These are phyloP conservation scores for Prunella fulvescens DNA, from an alignment of 2,113 vertebrate species.

Conservation along the genomic window DNA sequence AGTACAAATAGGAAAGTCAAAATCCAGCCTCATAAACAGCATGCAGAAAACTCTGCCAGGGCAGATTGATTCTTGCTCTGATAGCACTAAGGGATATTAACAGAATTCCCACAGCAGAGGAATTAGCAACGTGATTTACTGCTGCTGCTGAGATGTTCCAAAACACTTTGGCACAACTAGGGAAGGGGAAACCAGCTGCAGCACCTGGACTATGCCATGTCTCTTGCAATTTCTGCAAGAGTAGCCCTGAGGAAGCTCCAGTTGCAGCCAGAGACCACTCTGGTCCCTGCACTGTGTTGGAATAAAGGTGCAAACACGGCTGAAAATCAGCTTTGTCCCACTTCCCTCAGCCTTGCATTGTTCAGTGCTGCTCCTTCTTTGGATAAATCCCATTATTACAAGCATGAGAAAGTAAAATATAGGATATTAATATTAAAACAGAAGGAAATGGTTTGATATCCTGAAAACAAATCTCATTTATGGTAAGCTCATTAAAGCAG, in stretches of 20 bases:
- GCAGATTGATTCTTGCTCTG: not conserved
- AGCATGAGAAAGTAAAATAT: not conserved
- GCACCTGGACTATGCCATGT: not conserved
- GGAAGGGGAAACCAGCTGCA: not conserved
- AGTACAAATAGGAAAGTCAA: not conserved
- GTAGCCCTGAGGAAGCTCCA: not conserved
- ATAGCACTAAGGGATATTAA: not conserved
- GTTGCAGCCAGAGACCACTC: not conserved
- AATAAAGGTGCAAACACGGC: not conserved
- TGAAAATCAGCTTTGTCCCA: not conserved
- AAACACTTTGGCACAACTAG: not conserved
- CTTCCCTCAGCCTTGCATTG: not conserved
- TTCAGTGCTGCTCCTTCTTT: not conserved
- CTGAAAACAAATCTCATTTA: conserved; percentile 43
- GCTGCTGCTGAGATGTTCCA: not conserved
- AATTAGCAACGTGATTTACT: not conserved
- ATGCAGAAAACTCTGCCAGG: not conserved
- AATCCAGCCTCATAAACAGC: not conserved
- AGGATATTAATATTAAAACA: not conserved
- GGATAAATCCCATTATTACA: not conserved
- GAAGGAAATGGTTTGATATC: conserved; percentile 3
- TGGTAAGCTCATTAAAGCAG: conserved; percentile 47
- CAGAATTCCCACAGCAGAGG: not conserved
- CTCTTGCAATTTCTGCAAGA: not conserved
- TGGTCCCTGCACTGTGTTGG: not conserved